phyloP scores from a whole-genome alignment of 2,888 invertebrate species.

The Pandemis heparana region DNA sequence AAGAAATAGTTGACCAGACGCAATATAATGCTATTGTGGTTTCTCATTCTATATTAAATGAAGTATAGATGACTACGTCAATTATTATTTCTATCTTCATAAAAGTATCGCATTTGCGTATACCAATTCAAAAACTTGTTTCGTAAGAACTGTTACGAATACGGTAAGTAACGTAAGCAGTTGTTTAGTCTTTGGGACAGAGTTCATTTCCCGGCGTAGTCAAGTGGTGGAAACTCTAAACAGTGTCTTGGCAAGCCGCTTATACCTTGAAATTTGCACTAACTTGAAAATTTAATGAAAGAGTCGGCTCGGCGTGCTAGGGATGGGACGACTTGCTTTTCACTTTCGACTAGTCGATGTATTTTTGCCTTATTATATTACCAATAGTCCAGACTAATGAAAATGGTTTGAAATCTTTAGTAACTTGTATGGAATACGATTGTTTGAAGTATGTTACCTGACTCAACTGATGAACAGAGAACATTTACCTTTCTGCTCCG shows the following conservation, averaged over 20 bases:
- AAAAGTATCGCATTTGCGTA: neutral
- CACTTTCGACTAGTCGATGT: neutral
- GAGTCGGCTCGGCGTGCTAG: conserved; percentile 47
- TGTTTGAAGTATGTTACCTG: too few relatives aligned
- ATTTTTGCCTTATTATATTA: too few relatives aligned
- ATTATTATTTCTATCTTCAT: too few relatives aligned
- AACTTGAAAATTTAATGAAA: conserved; percentile 77
- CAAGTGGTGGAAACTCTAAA: conserved; percentile 47
- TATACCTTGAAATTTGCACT: conserved; percentile 65
- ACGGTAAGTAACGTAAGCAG: neutral
- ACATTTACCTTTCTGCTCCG: too few relatives aligned
- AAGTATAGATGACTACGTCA: too few relatives aligned
- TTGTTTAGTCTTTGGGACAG: conserved; percentile 27
- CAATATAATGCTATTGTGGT: too few relatives aligned
- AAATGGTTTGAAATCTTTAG: too few relatives aligned
- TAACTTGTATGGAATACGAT: too few relatives aligned
- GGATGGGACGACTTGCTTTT: neutral
- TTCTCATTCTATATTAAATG: too few relatives aligned
- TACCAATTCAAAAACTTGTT: neutral
- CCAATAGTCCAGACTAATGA: too few relatives aligned
- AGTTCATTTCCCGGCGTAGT: conserved; percentile 43
- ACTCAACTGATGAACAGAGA: too few relatives aligned
- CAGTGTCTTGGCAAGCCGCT: conserved; percentile 66
- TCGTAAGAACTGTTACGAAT: neutral
- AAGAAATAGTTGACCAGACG: too few relatives aligned